Conservation (phyloP, 2,797 vertebrate genomes). For the Amblyraja radiata region DNA sequence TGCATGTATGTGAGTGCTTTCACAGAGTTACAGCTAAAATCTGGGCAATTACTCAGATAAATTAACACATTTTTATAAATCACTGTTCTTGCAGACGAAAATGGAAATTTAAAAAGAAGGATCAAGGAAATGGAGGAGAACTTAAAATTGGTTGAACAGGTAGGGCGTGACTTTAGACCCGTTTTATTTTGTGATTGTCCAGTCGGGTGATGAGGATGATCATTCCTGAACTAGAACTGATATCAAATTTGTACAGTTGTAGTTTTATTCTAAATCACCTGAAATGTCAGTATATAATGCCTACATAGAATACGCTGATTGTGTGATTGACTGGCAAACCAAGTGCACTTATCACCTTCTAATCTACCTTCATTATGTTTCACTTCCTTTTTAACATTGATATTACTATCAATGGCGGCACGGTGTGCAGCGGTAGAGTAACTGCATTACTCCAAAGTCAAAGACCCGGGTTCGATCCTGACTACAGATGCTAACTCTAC, state of each 20-base stretch:
- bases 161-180: constrained; percentile 37
- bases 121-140: constrained; percentile 52
- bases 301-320: background rate
- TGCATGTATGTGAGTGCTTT: no score
- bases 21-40: no score
- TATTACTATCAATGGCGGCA: background rate
- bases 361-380: background rate
- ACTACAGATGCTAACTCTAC: no score
- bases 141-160: constrained; percentile 54
- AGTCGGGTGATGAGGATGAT: no score
- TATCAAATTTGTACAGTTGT: background rate
- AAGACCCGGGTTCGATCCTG: no score
- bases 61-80: background rate
- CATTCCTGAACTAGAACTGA: background rate
- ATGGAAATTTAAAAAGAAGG: constrained; percentile 54
- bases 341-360: background rate
- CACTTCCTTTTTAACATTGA: background rate
- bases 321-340: background rate
- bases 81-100: constrained; percentile 54
- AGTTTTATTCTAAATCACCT: background rate
- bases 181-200: background rate
- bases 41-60: background rate
- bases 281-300: background rate
- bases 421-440: no score
- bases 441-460: no score